A percentile compares a stretch with the other conserved stretches of the same genome.
These are phyloP conservation scores for Pterocles burchelli DNA, from an alignment of 2,113 vertebrate genomes.

Conservation along the genomic window DNA sequence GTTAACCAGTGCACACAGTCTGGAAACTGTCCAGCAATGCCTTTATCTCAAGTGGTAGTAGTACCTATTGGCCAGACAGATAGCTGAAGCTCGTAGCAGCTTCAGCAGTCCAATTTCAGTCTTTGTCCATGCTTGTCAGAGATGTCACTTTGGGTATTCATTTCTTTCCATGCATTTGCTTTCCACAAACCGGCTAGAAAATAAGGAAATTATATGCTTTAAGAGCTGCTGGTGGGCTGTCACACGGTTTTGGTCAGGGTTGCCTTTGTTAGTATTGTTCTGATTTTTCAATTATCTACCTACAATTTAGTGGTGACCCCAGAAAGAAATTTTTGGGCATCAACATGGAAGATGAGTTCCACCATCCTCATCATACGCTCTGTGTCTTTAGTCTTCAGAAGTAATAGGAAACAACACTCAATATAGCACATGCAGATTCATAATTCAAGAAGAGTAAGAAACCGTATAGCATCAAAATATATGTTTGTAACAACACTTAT, in stretches of 20 bases:
- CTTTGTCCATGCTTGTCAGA: not conserved
- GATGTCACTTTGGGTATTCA: not conserved
- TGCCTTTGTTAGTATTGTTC: not conserved
- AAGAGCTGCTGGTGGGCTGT: not conserved
- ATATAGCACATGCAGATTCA: fast-evolving
- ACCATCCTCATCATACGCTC: not conserved
- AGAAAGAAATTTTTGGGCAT: not conserved
- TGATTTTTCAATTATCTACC: not conserved
- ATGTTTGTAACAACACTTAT: not conserved
- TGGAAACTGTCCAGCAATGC: not conserved
- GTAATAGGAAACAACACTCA: not conserved
- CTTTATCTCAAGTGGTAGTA: not conserved
- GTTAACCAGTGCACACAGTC: not conserved
- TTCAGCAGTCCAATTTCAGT: not conserved
- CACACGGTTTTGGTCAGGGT: not conserved
- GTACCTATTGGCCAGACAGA: not conserved
- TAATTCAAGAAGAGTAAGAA: not conserved
- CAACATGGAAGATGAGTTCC: not conserved
- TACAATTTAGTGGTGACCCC: not conserved
- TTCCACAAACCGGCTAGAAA: not conserved
- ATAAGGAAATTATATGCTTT: not conserved
- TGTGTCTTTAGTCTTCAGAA: not conserved
- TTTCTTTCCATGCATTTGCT: not conserved
- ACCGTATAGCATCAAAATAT: not conserved
- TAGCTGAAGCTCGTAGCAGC: not conserved